phyloP scores from a whole-genome alignment of 2,888 invertebrate species.

The Ophion ellenae region DNA sequence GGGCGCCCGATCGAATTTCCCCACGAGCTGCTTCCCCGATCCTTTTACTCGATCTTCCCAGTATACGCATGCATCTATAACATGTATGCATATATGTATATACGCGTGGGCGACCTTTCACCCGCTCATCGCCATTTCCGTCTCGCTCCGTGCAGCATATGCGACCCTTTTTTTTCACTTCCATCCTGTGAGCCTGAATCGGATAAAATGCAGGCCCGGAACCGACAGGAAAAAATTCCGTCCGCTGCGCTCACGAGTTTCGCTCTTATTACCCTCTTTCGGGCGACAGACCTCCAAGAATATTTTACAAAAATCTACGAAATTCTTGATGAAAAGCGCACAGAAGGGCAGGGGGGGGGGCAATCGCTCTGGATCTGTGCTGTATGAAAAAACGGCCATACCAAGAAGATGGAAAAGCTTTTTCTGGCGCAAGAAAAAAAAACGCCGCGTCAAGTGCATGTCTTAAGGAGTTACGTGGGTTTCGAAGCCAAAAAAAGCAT shows the following conservation, averaged over 20 bases:
- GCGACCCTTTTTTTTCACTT: slow-evolving; percentile 13
- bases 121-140: slow-evolving; percentile 23
- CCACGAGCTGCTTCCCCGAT: slow-evolving; percentile 27
- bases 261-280: slow-evolving; percentile 1
- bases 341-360: no score
- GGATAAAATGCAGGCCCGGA: slow-evolving; percentile 52
- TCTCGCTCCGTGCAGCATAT: slow-evolving; percentile 21
- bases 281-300: slow-evolving; percentile 7
- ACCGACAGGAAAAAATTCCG: slow-evolving; percentile 22
- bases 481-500: no score
- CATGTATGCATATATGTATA: not conserved
- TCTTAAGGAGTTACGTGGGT: not conserved
- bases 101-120: not conserved
- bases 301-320: slow-evolving; percentile 7
- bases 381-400: slow-evolving; percentile 8
- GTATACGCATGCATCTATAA: not conserved
- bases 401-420: not conserved
- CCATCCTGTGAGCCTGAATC: slow-evolving; percentile 57
- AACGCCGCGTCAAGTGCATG: not conserved
- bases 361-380: not conserved
- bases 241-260: not conserved
- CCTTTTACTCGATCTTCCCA: slow-evolving; percentile 10
- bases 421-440: not conserved
- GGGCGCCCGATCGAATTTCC: slow-evolving; percentile 38
- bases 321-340: slow-evolving; percentile 9